These are phyloP conservation scores for Melanostoma mellinum DNA, from an alignment of 2,888 invertebrate species.

Conservation along the genomic window DNA sequence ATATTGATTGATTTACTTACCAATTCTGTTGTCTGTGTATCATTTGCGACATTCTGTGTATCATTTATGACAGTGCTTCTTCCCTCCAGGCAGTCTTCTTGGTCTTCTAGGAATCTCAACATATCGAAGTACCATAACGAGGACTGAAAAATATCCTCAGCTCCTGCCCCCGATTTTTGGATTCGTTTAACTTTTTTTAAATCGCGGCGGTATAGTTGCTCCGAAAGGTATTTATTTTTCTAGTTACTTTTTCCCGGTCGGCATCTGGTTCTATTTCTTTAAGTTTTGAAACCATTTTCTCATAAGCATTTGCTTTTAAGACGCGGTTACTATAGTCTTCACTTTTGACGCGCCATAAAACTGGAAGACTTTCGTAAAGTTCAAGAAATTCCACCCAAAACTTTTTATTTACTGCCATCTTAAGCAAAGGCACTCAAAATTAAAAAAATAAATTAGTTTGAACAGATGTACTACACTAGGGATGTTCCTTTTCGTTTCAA, in stretches of 20 bases:
- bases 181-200: too few species aligned
- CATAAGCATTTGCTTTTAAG: conserved; percentile 27
- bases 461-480: too few species aligned
- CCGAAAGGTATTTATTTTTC: conserved; percentile 20
- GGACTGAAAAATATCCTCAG: conserved; percentile 1
- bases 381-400: conserved; percentile 21
- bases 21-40: too few species aligned
- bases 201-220: too few species aligned
- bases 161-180: not conserved
- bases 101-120: not conserved
- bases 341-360: conserved; percentile 16
- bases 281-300: conserved; percentile 10
- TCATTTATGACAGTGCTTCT: too few species aligned
- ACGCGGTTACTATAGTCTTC: conserved; percentile 18
- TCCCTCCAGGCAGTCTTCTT: not conserved
- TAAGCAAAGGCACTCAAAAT: too few species aligned
- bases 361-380: conserved; percentile 10
- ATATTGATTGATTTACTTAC: too few species aligned
- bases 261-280: conserved; percentile 21
- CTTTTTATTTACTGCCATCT: not conserved
- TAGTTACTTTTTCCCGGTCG: conserved; percentile 6
- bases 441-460: too few species aligned
- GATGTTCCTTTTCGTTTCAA: too few species aligned
- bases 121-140: not conserved
- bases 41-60: too few species aligned